Percentiles rank a stretch among this genome's conserved stretches.
These are phyloP conservation scores for Amphipoea lucens DNA, from an alignment of 2,888 invertebrate genomes.

Conservation along the genomic window DNA sequence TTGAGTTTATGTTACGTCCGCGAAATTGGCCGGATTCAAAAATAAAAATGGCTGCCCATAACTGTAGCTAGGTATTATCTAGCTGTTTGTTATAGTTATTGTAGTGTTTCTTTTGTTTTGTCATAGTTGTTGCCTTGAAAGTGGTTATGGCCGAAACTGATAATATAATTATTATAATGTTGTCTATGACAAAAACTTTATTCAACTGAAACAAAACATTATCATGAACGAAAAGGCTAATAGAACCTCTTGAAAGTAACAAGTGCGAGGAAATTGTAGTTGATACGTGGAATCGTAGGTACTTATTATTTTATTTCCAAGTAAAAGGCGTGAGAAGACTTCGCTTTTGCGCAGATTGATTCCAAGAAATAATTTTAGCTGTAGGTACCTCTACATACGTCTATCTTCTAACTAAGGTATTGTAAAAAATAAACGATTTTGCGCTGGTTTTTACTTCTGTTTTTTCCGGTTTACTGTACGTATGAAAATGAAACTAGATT, in stretches of 20 bases:
- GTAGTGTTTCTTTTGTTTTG: slow-evolving; percentile 26
- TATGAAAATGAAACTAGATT: neutral
- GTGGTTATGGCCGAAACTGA: neutral
- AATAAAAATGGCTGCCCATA: slow-evolving; percentile 72
- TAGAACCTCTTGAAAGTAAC: slow-evolving; percentile 28
- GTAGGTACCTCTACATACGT: neutral
- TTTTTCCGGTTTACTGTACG: neutral
- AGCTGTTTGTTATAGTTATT: slow-evolving; percentile 30
- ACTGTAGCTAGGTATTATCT: slow-evolving; percentile 64
- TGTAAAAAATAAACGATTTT: neutral
- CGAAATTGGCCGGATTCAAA: slow-evolving; percentile 77
- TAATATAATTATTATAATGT: neutral
- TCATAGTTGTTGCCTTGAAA: neutral
- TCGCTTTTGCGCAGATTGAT: slow-evolving; percentile 43
- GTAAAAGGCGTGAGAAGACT: slow-evolving; percentile 17
- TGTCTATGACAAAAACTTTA: neutral
- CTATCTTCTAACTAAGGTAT: neutral
- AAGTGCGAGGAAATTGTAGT: slow-evolving; percentile 40
- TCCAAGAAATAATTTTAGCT: slow-evolving; percentile 39
- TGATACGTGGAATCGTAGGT: slow-evolving; percentile 29
- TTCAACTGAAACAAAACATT: slow-evolving; percentile 18
- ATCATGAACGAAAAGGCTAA: slow-evolving; percentile 18
- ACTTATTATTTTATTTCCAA: slow-evolving; percentile 46
- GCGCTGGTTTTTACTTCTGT: neutral
- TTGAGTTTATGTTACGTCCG: slow-evolving; percentile 75